phyloP scores from a whole-genome alignment of 2,888 invertebrate species.

The Apotomis turbidana region DNA sequence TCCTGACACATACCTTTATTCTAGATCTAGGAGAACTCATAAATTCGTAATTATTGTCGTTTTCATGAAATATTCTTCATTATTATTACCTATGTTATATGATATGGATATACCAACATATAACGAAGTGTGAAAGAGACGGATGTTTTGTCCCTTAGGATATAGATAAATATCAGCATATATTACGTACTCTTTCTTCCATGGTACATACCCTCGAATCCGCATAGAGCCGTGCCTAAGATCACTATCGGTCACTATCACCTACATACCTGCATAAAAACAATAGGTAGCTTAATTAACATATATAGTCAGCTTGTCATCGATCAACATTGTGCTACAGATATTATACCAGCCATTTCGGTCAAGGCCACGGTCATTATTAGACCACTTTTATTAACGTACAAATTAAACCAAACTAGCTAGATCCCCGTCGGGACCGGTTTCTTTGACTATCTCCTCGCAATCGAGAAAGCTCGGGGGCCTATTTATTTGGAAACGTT shows the following conservation, averaged over 20 bases:
- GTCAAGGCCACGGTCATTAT: slow-evolving; percentile 70
- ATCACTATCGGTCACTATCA: slow-evolving; percentile 14
- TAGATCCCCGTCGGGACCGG: slow-evolving; percentile 31
- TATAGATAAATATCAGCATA: no score
- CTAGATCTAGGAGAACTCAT: no score
- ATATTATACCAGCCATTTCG: slow-evolving; percentile 50
- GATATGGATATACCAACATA: no score
- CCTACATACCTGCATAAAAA: slow-evolving; percentile 19
- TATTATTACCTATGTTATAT: no score
- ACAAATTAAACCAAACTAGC: slow-evolving; percentile 40
- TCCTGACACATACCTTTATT: no score
- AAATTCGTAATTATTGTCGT: no score
- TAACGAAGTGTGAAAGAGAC: no score
- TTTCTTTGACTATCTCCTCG: background rate
- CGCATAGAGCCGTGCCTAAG: background rate
- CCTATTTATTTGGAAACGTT: slow-evolving; percentile 4
- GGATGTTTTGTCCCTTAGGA: no score
- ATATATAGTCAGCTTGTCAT: slow-evolving; percentile 43
- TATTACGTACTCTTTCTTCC: no score
- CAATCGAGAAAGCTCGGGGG: slow-evolving; percentile 17
- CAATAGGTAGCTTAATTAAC: slow-evolving; percentile 42
- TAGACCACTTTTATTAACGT: slow-evolving; percentile 62
- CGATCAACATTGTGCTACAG: slow-evolving; percentile 46
- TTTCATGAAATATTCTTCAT: no score
- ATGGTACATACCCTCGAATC: background rate